These are phyloP conservation scores for Euura lappo DNA, from an alignment of 1,140 invertebrate species.

Conservation along the genomic window DNA sequence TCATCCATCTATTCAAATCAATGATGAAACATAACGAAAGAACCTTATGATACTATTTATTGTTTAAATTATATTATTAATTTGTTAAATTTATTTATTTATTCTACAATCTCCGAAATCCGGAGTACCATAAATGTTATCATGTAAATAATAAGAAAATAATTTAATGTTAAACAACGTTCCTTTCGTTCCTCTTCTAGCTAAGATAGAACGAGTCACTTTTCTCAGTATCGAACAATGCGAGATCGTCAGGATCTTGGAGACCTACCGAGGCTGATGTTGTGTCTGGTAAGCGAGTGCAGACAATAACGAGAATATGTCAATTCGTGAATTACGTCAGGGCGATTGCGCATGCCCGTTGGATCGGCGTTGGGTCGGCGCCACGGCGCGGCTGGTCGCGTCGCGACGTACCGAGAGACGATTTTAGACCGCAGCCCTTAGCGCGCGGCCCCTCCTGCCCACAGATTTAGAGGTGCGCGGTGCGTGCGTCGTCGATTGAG, in stretches of 20 bases:
- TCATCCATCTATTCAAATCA: not conserved
- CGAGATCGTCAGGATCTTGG: not conserved
- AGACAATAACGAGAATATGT: conserved; percentile 13
- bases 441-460: conserved; percentile 43
- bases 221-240: not conserved
- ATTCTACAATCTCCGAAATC: not conserved
- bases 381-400: conserved; percentile 32
- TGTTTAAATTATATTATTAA: not conserved
- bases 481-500: conserved; percentile 33
- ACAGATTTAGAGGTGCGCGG: conserved; percentile 47
- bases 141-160: conserved; percentile 12
- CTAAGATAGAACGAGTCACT: not conserved
- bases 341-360: conserved; percentile 39
- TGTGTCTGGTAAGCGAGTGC: not conserved
- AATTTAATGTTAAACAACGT: not conserved
- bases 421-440: conserved; percentile 57
- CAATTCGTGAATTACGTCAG: conserved; percentile 21
- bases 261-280: not conserved
- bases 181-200: not conserved
- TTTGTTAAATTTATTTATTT: conserved; percentile 11
- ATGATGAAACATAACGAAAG: too few relatives aligned
- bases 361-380: conserved; percentile 28
- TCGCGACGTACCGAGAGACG: conserved; percentile 42
- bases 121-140: not conserved
- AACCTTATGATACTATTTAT: too few relatives aligned